phyloP scores from a whole-genome alignment of 2,888 invertebrate genomes.

The Acholoe squamosa region DNA sequence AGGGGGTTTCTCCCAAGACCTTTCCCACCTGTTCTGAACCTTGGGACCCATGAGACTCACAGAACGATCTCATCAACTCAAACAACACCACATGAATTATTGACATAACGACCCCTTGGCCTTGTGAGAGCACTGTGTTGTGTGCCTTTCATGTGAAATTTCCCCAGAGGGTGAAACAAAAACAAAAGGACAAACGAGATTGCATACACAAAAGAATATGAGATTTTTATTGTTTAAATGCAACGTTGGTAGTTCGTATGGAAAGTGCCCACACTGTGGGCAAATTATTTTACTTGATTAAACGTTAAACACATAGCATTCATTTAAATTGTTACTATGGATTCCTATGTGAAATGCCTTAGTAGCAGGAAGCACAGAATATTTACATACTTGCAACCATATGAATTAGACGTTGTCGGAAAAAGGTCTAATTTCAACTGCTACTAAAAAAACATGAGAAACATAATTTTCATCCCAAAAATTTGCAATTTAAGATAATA shows the following conservation, averaged over 20 bases:
- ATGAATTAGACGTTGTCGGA: too few species aligned
- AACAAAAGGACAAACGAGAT: constrained; percentile 5
- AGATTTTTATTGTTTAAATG: constrained; percentile 7
- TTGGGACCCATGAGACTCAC: neutral
- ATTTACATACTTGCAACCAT: too few species aligned
- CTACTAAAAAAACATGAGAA: too few species aligned
- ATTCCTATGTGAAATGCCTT: too few species aligned
- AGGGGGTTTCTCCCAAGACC: neutral
- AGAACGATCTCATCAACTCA: neutral
- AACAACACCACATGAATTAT: neutral
- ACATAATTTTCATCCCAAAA: too few species aligned
- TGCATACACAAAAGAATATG: constrained; percentile 4
- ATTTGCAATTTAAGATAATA: too few species aligned
- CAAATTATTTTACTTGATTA: too few species aligned
- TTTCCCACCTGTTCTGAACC: neutral
- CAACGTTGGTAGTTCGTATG: neutral
- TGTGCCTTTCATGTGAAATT: neutral
- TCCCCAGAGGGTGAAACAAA: neutral
- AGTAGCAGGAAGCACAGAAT: too few species aligned
- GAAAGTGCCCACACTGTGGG: too few species aligned
- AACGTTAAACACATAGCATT: too few species aligned
- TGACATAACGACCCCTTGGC: neutral
- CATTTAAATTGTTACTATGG: too few species aligned
- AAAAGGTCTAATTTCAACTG: too few species aligned
- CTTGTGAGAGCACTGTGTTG: neutral